Evolutionary conservation across 2,113 vertebrate genomes (phyloP), one percentile per base, ranked within the genome.

Genomic region (Micromys minutus): DNA sequence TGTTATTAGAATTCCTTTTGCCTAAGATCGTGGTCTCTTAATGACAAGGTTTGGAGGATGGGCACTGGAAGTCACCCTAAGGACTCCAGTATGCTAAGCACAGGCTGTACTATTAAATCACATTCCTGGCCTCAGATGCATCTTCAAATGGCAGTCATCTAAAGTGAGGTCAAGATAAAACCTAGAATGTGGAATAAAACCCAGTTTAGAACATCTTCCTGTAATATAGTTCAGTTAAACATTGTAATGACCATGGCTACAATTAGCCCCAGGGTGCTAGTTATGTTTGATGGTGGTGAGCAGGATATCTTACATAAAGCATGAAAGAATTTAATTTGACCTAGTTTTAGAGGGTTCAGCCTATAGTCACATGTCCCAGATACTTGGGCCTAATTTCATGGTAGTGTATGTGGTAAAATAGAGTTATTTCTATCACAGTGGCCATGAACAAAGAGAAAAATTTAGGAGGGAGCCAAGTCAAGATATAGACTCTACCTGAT

Each of bases 1-100:
- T 52, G 88, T 61, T 93, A 57, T 92, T 88, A 83, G 31, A 77
- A 75, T 93, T 91, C 55, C 10, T 87, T 96, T 31, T 95, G 39
- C 45, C 57, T 1, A 24, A 34, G 15, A 65, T 57, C 29, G 31
- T 75, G 50, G 19, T 7, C 4, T 65, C 76, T 88, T 72, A 81
- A n/a, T 42, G 87, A 42, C 10, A 29, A 84, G 45, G 36, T 87
- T n/a, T 24, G 50, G 80, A 29, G 39, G 39, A 45, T 24, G n/a
- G 57, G 29, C 52, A 16, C 22, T 67, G 47, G 85, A 71, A 52
- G 31, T 59, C 15, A 16, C 45, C 29, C 16, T 36, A 39, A 52
- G 26, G 13, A 12, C 29, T 75, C 52, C 57, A 21, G 31, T 19
- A 17, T 71, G 63, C 47, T 55, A 26, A 71, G 7, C 3, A 47